Evolutionary conservation across 2,797 vertebrate genomes (phyloP).

Genomic region (Gymnopithys bicolor): DNA sequence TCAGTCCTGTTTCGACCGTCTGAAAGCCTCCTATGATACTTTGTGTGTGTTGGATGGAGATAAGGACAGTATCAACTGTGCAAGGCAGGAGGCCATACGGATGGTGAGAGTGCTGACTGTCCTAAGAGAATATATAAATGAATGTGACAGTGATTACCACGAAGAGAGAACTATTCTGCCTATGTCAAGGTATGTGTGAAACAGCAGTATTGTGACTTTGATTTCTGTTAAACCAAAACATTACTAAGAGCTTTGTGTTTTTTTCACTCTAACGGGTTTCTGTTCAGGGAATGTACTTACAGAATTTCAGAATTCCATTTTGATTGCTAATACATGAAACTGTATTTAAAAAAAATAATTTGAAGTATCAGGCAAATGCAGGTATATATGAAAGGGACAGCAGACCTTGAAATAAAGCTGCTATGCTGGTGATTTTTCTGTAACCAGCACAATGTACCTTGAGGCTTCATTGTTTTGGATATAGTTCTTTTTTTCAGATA

Average conservation of each 20-base stretch:
- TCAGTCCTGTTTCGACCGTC: conserved; percentile 98
- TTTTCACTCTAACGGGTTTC: background rate
- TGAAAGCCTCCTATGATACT: conserved; percentile 98
- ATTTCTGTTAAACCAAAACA: background rate
- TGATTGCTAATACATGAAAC: background rate
- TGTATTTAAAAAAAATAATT: background rate
- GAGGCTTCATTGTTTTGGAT: background rate
- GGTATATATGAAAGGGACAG: background rate
- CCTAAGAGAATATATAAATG: conserved; percentile 97
- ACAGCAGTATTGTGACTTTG: background rate
- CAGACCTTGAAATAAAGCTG: background rate
- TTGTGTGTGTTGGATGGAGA: conserved; percentile 98
- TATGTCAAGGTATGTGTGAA: conserved; percentile 92
- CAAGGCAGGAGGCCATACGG: conserved; percentile 96
- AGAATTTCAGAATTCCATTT: background rate
- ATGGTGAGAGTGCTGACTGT: conserved; percentile 99
- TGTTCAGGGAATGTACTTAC: background rate
- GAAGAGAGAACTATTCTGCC: conserved; percentile 98
- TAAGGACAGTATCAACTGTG: conserved; percentile 99
- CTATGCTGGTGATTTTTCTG: background rate
- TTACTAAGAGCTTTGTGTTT: background rate
- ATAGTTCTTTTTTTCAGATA: background rate
- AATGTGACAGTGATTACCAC: conserved; percentile 99
- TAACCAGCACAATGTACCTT: rapidly evolving
- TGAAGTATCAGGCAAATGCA: background rate